These are phyloP conservation scores for Telmatochromis sp. DNA, from an alignment of 2,113 vertebrate genomes.

Conservation along the genomic window DNA sequence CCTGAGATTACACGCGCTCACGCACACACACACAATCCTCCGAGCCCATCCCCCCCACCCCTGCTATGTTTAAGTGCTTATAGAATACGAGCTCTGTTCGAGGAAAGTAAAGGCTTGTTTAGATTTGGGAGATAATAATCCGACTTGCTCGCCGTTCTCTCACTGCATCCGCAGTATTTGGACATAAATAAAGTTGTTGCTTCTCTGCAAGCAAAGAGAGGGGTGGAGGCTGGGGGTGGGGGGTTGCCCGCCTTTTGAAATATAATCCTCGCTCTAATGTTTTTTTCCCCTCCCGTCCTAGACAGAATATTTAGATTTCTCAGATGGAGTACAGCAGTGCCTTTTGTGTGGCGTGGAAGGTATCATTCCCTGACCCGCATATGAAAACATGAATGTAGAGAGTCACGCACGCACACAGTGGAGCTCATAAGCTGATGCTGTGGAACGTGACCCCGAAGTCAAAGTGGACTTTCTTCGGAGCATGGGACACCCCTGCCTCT, in stretches of 20 bases:
- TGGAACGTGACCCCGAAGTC: slow-evolving; percentile 57
- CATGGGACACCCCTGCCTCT: slow-evolving; percentile 4
- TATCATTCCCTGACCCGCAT: slow-evolving; percentile 33
- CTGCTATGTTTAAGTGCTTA: slow-evolving; percentile 37
- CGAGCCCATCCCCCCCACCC: slow-evolving; percentile 8
- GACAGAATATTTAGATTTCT: slow-evolving; percentile 57
- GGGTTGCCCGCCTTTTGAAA: slow-evolving; percentile 54
- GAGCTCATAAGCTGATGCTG: slow-evolving; percentile 39
- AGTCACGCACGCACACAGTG: neutral
- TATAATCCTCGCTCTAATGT: slow-evolving; percentile 47
- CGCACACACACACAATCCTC: neutral
- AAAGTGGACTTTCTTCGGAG: slow-evolving; percentile 31
- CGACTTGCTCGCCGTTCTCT: slow-evolving; percentile 23
- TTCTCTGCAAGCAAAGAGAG: slow-evolving; percentile 12
- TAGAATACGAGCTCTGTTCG: slow-evolving; percentile 64
- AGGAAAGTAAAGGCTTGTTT: slow-evolving; percentile 68
- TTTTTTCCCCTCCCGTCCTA: neutral
- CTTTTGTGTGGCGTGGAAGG: slow-evolving; percentile 40
- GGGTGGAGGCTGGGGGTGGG: neutral
- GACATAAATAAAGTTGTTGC: slow-evolving; percentile 54
- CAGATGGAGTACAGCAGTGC: slow-evolving; percentile 42
- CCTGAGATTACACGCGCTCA: neutral
- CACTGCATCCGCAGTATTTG: slow-evolving; percentile 20
- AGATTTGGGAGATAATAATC: slow-evolving; percentile 70
- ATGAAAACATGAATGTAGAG: slow-evolving; percentile 23